Base-by-base conservation (phyloP, 1,140 invertebrate species). In the Trachymyrmex septentrionalis region DNA sequence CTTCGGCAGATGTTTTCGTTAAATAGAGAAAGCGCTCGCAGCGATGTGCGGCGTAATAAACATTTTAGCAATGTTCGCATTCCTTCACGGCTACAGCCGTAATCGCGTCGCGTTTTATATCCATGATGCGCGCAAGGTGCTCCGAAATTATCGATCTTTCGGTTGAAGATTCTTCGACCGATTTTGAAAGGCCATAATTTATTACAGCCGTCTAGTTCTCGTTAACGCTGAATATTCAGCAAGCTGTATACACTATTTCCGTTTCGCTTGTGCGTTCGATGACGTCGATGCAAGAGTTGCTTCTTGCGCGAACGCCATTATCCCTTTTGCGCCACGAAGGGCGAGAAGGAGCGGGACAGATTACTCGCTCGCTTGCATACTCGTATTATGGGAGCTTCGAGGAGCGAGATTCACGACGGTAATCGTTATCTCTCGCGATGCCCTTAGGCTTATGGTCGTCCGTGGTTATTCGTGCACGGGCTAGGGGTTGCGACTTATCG, bases 401-500 rank as follows among this genome's bases (percentile, higher is more conserved):
- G 63, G 24, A 71, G 34, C 67, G 50, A 87, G 86, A 87, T 73
- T 86, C 59, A 57, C 50, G 69, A 64, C 73, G 76, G n/a, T 80
- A 81, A 90, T 89, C 73, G 72, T 91, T 89, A 87, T 75, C 67
- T 48, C 57, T 66, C 55, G 55, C 53, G 44, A 21, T 50, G 66
- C 72, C 90, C 57, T 61, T 53, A 71, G 82, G 59, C 38, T 75
- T 77, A 81, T 48, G 67, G 71, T 87, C 75, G 69, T 82, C 55
- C 71, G 61, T 78, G 85, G 59, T 88, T 90, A 86, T 87, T 87
- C 82, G 81, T 85, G 69, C 66, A 44, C 77, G 63, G 34, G 24
- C 19, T 55, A 3, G 59, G 87, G 90, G 91, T 90, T 92, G 91
- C 66, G 85, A 59, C 78, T 89, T 92, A 92, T 92, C 92, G 71